Evolutionary conservation across 2,888 invertebrate species (phyloP).

Genomic region (Julus scanicus): DNA sequence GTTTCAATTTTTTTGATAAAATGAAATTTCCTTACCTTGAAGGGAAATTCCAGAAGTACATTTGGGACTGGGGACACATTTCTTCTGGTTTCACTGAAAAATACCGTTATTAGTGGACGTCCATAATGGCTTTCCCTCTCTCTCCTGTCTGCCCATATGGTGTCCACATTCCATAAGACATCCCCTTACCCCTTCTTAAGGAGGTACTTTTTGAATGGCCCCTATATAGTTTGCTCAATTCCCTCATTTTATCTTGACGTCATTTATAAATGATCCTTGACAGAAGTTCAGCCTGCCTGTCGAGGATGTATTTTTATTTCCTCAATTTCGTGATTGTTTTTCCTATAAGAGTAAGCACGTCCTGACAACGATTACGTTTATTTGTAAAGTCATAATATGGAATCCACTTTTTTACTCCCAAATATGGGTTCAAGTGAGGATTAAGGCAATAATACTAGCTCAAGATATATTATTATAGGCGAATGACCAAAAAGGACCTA

Average conservation of each 20-base stretch:
- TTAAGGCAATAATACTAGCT: conserved; percentile 45
- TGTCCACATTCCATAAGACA: too few relatives aligned
- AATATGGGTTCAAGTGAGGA: neutral
- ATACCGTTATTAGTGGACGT: too few relatives aligned
- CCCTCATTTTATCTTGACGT: neutral
- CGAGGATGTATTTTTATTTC: neutral
- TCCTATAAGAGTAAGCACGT: neutral
- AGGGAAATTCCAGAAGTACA: too few relatives aligned
- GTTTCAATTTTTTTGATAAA: too few relatives aligned
- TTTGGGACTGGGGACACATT: too few relatives aligned
- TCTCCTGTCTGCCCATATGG: too few relatives aligned
- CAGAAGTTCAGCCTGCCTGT: neutral
- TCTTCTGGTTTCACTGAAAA: too few relatives aligned
- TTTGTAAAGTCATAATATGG: neutral
- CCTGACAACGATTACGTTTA: neutral
- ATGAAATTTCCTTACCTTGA: too few relatives aligned
- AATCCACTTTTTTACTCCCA: conserved; percentile 21
- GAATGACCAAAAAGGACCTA: neutral
- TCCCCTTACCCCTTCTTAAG: too few relatives aligned
- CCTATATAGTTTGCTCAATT: too few relatives aligned
- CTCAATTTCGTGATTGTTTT: neutral
- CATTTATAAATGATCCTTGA: neutral
- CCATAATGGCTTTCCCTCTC: too few relatives aligned
- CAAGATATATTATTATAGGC: conserved; percentile 40
- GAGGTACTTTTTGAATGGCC: too few relatives aligned